Evolutionary conservation across 1,140 invertebrate species (phyloP), one percentile per base, ranked within the genome.

Genomic region (Cotesia vestalis): DNA sequence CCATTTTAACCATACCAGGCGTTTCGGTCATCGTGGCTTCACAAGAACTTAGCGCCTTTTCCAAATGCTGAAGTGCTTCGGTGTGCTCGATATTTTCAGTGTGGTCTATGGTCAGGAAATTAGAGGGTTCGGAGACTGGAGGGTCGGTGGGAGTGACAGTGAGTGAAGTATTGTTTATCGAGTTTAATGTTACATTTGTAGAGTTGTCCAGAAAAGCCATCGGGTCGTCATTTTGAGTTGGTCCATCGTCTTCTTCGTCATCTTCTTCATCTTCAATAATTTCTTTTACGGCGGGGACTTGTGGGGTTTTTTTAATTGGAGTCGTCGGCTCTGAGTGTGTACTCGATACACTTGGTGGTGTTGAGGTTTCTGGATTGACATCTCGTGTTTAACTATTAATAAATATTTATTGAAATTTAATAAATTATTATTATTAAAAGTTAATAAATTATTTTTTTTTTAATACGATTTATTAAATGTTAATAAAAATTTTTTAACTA

Each of bases 21-120:
- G 84, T 81, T 69, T 87, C 86, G 3, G 85, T 86, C 12, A 87
- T 75, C 27, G 86, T 86, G 0, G 86, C 85, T 69, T 87, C 86
- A 73, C 85, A 86, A 12, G 84, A 81, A 57, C 81, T 86, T 1
- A 86, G 77, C 4, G 85, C 86, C 64, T 85, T 86, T 60, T 87
- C 84, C 60, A 87, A 77, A 74, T 86, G 84, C 35, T 87, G 86
- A 3, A 87, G 73, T 27, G 85, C 86, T 69, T 87, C 86, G 60
- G 81, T 85, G 66, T 86, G 85, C 36, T 87, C 85, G 77, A 85
- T 84, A 52, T 85, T 46, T 71, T 87, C 86, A 61, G 81, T 85
- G 64, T 86, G 85, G 34, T 87, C 85, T 76, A 85, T 84, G 52
- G 84, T 86, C 75, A 84, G 78, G 68, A 83, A 86, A 40, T 83